Evolutionary conservation across 2,797 vertebrate species (phyloP).

Genomic region (Ispidina picta): DNA sequence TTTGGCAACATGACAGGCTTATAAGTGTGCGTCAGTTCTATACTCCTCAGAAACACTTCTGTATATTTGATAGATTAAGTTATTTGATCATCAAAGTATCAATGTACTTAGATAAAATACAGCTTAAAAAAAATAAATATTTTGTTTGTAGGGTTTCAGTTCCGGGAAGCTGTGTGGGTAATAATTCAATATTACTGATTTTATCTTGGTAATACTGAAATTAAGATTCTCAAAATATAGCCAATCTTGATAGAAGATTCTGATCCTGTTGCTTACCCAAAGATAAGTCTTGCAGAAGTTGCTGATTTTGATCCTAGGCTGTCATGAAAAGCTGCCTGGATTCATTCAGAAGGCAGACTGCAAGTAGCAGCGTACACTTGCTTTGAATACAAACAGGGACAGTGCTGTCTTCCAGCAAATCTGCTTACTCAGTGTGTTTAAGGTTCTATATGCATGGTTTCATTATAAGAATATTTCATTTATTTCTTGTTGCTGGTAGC

Average conservation of each 20-base stretch:
- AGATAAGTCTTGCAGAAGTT: slow-evolving; percentile 20
- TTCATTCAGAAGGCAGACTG: background rate
- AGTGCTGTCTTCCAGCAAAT: background rate
- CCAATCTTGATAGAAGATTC: slow-evolving; percentile 27
- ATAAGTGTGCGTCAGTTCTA: background rate
- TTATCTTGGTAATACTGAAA: slow-evolving; percentile 39
- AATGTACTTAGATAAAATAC: background rate
- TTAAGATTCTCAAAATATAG: slow-evolving; percentile 14
- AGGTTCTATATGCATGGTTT: background rate
- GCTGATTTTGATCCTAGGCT: slow-evolving; percentile 9
- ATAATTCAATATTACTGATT: slow-evolving; percentile 28
- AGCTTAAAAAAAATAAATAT: slow-evolving; percentile 9
- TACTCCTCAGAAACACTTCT: background rate
- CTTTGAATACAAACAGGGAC: background rate
- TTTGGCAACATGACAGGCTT: background rate
- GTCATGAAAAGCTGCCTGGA: background rate
- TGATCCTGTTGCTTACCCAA: background rate
- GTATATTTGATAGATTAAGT: background rate
- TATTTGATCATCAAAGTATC: background rate
- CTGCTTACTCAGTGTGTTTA: background rate
- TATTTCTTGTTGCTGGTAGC: background rate
- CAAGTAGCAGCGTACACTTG: background rate
- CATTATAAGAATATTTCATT: background rate
- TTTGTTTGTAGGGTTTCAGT: slow-evolving; percentile 1
- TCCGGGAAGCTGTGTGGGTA: slow-evolving; percentile 21